These are phyloP conservation scores for Anaspis maculata DNA, from an alignment of 2,888 invertebrate genomes.

Conservation along the genomic window DNA sequence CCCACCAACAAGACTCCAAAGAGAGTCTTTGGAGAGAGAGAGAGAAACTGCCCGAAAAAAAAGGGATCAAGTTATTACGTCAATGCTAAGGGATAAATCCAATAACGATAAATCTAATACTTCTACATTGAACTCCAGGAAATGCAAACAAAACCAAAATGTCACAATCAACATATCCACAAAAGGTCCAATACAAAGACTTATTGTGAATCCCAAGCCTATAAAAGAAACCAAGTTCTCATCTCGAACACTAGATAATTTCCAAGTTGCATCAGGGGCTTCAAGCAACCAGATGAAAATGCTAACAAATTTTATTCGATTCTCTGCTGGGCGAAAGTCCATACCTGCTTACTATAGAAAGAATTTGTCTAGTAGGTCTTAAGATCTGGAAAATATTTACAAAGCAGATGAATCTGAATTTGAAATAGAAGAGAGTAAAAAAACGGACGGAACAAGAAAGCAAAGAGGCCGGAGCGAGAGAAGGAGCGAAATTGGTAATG, in stretches of 20 bases:
- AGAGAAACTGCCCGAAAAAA: neutral
- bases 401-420: neutral
- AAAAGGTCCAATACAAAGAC: neutral
- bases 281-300: neutral
- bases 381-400: neutral
- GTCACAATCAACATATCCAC: neutral
- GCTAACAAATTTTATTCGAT: conserved; percentile 1
- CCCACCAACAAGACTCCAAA: too few relatives aligned
- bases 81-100: neutral
- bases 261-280: neutral
- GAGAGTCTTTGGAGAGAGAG: too few relatives aligned
- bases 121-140: neutral
- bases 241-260: neutral
- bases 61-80: neutral
- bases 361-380: neutral
- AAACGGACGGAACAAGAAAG: too few relatives aligned
- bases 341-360: neutral
- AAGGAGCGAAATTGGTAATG: too few relatives aligned
- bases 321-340: neutral
- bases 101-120: neutral
- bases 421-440: neutral
- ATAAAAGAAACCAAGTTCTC: neutral
- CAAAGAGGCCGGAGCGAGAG: neutral
- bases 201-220: neutral
- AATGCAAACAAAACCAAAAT: neutral